These are phyloP conservation scores for Garra rufa DNA, from an alignment of 2,113 vertebrate genomes.

Conservation along the genomic window DNA sequence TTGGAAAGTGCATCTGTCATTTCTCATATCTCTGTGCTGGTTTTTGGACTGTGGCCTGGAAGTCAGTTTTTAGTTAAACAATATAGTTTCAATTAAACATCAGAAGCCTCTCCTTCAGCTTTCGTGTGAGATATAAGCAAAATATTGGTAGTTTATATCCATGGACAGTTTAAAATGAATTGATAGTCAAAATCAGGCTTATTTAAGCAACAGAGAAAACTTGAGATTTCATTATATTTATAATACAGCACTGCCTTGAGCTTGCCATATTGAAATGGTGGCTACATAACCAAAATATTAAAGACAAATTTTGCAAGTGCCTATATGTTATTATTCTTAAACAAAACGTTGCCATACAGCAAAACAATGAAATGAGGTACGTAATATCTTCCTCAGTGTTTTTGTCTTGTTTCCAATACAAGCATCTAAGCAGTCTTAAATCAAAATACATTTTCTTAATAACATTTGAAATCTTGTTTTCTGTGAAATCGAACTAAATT, in stretches of 20 bases:
- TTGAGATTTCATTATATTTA: neutral
- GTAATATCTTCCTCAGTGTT: too few relatives aligned
- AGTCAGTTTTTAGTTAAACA: slow-evolving; percentile 9
- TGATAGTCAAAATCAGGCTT: neutral
- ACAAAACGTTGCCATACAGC: neutral
- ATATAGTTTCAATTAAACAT: neutral
- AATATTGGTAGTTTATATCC: neutral
- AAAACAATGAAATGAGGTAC: neutral
- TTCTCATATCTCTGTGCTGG: neutral
- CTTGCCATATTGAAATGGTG: neutral
- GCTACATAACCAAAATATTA: neutral
- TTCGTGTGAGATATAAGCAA: neutral
- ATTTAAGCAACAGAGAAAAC: neutral
- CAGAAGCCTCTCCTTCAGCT: neutral
- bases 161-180: neutral
- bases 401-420: too few relatives aligned
- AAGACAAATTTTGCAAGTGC: neutral
- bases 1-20: slow-evolving; percentile 18
- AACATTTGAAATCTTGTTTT: neutral
- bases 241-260: neutral
- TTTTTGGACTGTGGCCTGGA: neutral
- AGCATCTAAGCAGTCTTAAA: too few relatives aligned
- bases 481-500: neutral
- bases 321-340: neutral
- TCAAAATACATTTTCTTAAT: too few relatives aligned